Conservation (phyloP, 2,888 invertebrate genomes). For the Subacronicta megacephala region DNA sequence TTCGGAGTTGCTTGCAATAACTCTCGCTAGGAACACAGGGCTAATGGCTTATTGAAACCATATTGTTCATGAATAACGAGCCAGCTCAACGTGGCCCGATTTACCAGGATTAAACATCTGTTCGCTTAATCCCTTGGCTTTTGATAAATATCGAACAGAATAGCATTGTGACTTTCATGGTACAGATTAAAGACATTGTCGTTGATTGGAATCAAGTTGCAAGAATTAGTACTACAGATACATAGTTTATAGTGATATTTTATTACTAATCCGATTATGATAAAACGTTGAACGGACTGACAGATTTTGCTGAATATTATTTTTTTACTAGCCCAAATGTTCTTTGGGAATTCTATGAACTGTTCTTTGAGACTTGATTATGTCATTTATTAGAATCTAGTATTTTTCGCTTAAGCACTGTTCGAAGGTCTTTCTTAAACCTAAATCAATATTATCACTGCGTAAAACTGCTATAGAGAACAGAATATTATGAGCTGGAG, state of each 20-base stretch:
- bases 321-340: no score
- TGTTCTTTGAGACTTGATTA: no score
- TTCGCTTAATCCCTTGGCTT: slow-evolving; percentile 52
- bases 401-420: no score
- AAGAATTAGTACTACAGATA: slow-evolving; percentile 4
- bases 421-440: no score
- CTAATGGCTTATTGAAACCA: slow-evolving; percentile 69
- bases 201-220: slow-evolving; percentile 4
- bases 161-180: slow-evolving; percentile 36
- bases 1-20: slow-evolving; percentile 55
- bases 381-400: no score
- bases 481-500: no score
- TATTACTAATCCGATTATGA: background rate
- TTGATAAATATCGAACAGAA: slow-evolving; percentile 51
- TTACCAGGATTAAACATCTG: slow-evolving; percentile 59
- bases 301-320: no score
- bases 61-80: slow-evolving; percentile 60
- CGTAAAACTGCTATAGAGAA: no score
- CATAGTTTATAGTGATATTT: slow-evolving; percentile 1
- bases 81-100: slow-evolving; percentile 37
- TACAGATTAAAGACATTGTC: slow-evolving; percentile 35
- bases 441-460: no score
- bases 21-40: slow-evolving; percentile 58
- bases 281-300: background rate
- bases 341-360: no score